phyloP scores from a whole-genome alignment of 2,797 vertebrate species.

The Gambusia yucatana region DNA sequence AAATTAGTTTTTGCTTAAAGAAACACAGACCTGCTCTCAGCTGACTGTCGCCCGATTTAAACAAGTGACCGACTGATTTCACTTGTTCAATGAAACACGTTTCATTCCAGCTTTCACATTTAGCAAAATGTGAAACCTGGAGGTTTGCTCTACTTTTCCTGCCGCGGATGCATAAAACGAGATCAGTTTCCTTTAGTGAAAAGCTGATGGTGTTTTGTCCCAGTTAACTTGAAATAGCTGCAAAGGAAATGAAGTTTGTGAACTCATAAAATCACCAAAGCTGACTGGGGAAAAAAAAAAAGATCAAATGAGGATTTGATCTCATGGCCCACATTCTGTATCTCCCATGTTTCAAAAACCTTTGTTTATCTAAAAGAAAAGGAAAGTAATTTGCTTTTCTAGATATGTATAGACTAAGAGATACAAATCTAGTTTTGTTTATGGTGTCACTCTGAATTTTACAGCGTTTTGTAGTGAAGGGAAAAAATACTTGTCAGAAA shows the following conservation, averaged over 20 bases:
- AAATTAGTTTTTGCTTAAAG: not conserved
- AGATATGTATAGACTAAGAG: not conserved
- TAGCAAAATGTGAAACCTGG: not conserved
- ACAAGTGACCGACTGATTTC: not conserved
- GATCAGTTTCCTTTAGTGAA: not conserved
- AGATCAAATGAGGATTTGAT: not conserved
- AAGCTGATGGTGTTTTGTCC: not conserved
- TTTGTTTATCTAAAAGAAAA: not conserved
- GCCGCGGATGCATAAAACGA: not conserved
- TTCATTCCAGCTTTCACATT: not conserved
- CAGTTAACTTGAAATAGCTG: not conserved
- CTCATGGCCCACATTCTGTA: not conserved
- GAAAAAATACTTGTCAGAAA: not conserved
- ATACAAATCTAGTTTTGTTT: not conserved
- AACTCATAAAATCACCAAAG: not conserved
- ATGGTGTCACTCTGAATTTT: not conserved
- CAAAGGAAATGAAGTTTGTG: not conserved
- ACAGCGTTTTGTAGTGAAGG: not conserved
- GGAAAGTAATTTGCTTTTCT: not conserved
- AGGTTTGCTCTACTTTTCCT: constrained; percentile 9
- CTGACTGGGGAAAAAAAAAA: not conserved
- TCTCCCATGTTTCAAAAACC: not conserved
- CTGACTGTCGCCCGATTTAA: not conserved
- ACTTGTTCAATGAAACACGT: not conserved
- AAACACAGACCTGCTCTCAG: not conserved